Evolutionary conservation across 2,888 invertebrate genomes (phyloP), one percentile per base, ranked within the genome.

Genomic region (Lithodes maja): DNA sequence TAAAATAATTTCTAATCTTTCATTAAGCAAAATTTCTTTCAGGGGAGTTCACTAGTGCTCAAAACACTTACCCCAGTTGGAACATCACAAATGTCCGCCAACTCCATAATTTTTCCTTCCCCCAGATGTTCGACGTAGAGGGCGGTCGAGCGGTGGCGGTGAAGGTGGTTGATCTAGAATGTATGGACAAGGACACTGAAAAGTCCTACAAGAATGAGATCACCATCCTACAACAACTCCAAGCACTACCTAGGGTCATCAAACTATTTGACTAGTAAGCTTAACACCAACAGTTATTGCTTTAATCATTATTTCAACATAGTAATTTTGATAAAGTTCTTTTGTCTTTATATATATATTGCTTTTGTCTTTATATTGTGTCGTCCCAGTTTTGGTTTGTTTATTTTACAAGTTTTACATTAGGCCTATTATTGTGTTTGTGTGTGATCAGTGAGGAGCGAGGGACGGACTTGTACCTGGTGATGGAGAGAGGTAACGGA

Each of bases 401-500:
- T n/a, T n/a, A n/a, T n/a, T n/a, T n/a, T n/a, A n/a, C n/a, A n/a
- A n/a, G n/a, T 55, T 55, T 55, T 55, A 5, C 55, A 5, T 9
- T 55, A 9, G 55, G 55, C n/a, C 55, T 77, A 77, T 9, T 33
- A 3, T 9, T 9, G 50, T 77, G 7, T 17, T 49, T 7, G 77
- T 77, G 2, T 55, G 55, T 5, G 55, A 9, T 9, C 55, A 89
- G 85, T 77, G 87, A 87, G 33, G 68, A 52, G 71, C 79, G 1
- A 2, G 74, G 33, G 5, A 71, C 0, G 94, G 96, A 96, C 92
- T 95, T 99, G 90, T 96, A 96, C 90, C 95, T 99, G 92, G 97
- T 99, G 50, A 95, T 99, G 96, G 99, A 99, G 94, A 96, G 96
- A 93, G 99, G 99, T 0, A 98, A 98, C 93, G 96, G 96, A 7